These are phyloP conservation scores for Drosophila albomicans DNA, from an alignment of 1,140 invertebrate species.

Conservation along the genomic window DNA sequence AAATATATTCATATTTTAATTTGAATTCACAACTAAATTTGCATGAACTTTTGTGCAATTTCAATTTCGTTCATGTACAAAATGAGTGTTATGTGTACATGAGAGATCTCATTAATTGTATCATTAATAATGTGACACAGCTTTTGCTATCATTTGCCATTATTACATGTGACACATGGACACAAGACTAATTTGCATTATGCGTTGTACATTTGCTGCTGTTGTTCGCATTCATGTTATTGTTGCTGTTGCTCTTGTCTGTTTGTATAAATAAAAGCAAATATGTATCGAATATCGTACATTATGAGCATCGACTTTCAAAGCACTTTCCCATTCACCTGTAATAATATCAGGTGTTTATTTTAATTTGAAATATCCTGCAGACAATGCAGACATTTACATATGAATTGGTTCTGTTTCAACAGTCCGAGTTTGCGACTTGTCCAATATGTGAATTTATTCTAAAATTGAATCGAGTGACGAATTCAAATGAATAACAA, in stretches of 20 bases:
- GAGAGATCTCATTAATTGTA: slow-evolving; percentile 35
- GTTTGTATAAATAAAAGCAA: slow-evolving; percentile 9
- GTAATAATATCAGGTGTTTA: slow-evolving; percentile 7
- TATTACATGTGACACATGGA: slow-evolving; percentile 35
- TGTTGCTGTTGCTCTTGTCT: slow-evolving; percentile 7
- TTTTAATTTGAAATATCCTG: neutral
- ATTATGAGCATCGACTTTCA: neutral
- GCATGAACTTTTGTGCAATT: slow-evolving; percentile 21
- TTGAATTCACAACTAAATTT: slow-evolving; percentile 53
- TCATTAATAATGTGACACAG: slow-evolving; percentile 52
- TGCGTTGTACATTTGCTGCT: slow-evolving; percentile 4
- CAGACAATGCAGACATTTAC: neutral
- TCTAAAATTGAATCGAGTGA: too few species aligned
- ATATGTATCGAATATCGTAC: neutral
- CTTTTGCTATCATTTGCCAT: slow-evolving; percentile 33
- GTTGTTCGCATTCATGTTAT: too few species aligned
- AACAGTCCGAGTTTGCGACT: neutral
- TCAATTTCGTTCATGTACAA: slow-evolving; percentile 14
- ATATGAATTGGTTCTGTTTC: neutral
- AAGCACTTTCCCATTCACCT: neutral
- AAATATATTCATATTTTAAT: slow-evolving; percentile 33
- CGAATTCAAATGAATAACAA: too few species aligned
- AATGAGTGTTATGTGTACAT: neutral
- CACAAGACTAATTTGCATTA: slow-evolving; percentile 16
- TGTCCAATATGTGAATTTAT: too few species aligned